These are phyloP conservation scores for Sarcophaga subvicina DNA, from an alignment of 2,888 invertebrate genomes.

Conservation along the genomic window DNA sequence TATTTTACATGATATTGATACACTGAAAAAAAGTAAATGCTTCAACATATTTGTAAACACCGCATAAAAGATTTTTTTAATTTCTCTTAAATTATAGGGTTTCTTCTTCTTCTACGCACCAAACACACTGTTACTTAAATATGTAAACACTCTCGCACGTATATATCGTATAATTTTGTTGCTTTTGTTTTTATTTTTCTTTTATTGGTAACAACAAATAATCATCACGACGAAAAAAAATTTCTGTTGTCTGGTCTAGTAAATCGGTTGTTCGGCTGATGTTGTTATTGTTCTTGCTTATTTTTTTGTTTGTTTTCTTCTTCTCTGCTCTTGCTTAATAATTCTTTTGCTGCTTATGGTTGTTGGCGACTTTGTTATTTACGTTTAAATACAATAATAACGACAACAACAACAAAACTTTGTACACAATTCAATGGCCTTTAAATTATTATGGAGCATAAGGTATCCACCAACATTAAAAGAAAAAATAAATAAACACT, in stretches of 20 bases:
- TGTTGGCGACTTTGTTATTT: slow-evolving; percentile 65
- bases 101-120: slow-evolving; percentile 50
- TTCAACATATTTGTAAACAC: too few species aligned
- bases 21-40: neutral
- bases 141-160: neutral
- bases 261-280: slow-evolving; percentile 37
- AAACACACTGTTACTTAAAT: slow-evolving; percentile 34
- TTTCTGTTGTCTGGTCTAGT: slow-evolving; percentile 58
- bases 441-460: slow-evolving; percentile 60
- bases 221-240: slow-evolving; percentile 17
- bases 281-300: slow-evolving; percentile 27
- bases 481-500: neutral
- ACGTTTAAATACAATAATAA: slow-evolving; percentile 47
- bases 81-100: slow-evolving; percentile 44
- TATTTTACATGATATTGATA: neutral
- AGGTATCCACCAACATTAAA: slow-evolving; percentile 45
- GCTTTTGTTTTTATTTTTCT: slow-evolving; percentile 9
- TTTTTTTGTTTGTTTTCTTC: slow-evolving; percentile 23
- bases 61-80: neutral
- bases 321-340: slow-evolving; percentile 23
- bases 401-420: slow-evolving; percentile 23
- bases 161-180: slow-evolving; percentile 14
- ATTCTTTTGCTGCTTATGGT: slow-evolving; percentile 38
- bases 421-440: slow-evolving; percentile 61
- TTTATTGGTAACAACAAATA: slow-evolving; percentile 54